Conservation (phyloP, 2,797 vertebrate genomes). For the Furcifer pardalis region DNA sequence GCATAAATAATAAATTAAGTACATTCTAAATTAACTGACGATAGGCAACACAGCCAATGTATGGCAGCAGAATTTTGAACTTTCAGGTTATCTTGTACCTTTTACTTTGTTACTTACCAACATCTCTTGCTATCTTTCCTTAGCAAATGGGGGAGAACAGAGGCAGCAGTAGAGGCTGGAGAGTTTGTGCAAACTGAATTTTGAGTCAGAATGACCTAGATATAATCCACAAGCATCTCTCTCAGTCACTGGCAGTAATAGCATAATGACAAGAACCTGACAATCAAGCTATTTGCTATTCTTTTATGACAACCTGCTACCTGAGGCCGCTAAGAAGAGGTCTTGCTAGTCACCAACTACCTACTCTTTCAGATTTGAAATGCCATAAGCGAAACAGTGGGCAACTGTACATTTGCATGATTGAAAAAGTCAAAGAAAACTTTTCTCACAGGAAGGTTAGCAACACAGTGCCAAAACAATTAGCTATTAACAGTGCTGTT, state of each 20-base stretch:
- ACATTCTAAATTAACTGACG: neutral
- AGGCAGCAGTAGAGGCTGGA: neutral
- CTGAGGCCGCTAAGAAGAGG: no score
- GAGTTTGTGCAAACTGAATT: no score
- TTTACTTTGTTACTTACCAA: neutral
- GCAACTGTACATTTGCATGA: neutral
- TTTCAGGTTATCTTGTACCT: neutral
- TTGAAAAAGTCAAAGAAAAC: neutral
- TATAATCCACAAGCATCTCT: no score
- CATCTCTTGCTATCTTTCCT: neutral
- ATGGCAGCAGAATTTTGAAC: neutral
- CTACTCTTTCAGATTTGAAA: neutral
- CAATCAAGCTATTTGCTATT: no score
- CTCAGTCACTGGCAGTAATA: no score
- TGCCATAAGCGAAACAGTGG: neutral
- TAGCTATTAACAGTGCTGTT: neutral
- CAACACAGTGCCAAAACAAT: neutral
- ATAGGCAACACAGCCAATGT: neutral
- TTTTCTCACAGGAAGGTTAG: rapidly evolving
- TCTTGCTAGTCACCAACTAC: neutral
- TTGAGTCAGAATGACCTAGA: neutral
- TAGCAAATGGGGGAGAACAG: neutral
- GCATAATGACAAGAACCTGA: no score
- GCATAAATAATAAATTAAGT: neutral
- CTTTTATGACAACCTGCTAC: no score